Evolutionary conservation across 2,113 vertebrate genomes (phyloP), one percentile per base, ranked within the genome.

Genomic region (Hystrix brachyura): DNA sequence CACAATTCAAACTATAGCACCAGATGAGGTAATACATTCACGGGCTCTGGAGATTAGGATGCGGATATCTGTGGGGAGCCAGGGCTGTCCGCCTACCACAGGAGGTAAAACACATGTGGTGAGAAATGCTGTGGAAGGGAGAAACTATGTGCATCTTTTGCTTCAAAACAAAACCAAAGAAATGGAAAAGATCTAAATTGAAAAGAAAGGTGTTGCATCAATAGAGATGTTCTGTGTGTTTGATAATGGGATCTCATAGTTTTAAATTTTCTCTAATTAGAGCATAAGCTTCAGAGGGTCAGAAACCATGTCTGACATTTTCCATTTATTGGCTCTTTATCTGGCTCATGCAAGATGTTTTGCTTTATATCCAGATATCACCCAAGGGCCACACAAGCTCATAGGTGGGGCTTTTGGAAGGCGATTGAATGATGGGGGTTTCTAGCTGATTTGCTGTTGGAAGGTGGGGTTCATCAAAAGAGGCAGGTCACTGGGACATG

Each of bases 261-360:
- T 96, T 85, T 57, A 57, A 59, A 74, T 92, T 82, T 72, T 80
- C 64, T 88, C 48, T 97, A 89, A 93, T 67, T 78, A 89, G 90
- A 91, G 72, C 65, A 95, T 8, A 87, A 76, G 62, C 79, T 90
- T 89, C 69, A 83, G 85, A 92, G 57, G 76, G 87, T 62, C n/a
- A 91, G 51, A 90, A 88, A 46, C 32, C 13, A 67, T 79, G 83
- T 67, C 93, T 91, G 78, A 57, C 67, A 74, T 86, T 95, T 91
- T 96, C 86, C 80, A 69, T 46, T 89, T 79, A 85, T 59, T 89
- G 34, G 27, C 79, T 0, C 0, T 5, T 67, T 87, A 91, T 93
- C 48, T 69, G 92, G 78, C 53, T 94, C 25, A 57, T 29, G 25
- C 25, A 7, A 76, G 72, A 25, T 48, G 43, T 48, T 76, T 15